phyloP scores from a whole-genome alignment of 1,140 invertebrate species.

The Caenorhabditis brenneri region DNA sequence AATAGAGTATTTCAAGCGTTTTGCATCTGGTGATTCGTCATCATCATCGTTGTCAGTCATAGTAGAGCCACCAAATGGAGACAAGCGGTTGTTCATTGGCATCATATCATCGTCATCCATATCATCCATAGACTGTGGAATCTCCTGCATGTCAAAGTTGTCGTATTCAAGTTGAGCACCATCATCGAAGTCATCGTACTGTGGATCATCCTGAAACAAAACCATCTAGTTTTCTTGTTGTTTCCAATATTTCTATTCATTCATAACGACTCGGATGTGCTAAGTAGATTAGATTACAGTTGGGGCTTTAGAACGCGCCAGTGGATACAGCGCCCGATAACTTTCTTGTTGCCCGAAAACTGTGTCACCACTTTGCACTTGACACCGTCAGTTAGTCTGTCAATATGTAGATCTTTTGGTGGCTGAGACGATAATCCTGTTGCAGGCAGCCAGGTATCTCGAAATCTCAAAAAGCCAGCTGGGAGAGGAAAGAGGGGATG shows the following conservation, averaged over 20 bases:
- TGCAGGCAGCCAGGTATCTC: conserved; percentile 27
- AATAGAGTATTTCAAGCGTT: neutral
- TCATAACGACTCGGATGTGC: conserved; percentile 2
- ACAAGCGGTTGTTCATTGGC: neutral
- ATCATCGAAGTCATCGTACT: neutral
- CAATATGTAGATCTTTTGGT: conserved; percentile 15
- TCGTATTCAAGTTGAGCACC: conserved; percentile 7
- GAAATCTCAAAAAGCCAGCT: neutral
- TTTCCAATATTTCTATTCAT: neutral
- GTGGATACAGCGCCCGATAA: neutral
- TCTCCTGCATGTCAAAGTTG: neutral
- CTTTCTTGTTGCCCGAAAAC: neutral
- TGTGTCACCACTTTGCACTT: conserved; percentile 35
- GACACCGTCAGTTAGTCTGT: neutral
- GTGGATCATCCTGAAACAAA: neutral
- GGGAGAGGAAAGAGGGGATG: neutral
- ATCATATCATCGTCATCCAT: neutral
- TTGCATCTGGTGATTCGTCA: neutral
- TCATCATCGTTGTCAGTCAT: neutral
- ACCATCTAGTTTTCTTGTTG: neutral
- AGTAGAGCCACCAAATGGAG: neutral
- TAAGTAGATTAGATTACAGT: conserved; percentile 34
- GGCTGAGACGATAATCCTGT: conserved; percentile 17
- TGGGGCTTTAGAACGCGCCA: conserved; percentile 16
- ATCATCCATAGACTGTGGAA: conserved; percentile 17